Percentiles rank a stretch among this genome's conserved stretches.
Conservation (phyloP, 2,113 vertebrate genomes). For the Saguinus midas region DNA sequence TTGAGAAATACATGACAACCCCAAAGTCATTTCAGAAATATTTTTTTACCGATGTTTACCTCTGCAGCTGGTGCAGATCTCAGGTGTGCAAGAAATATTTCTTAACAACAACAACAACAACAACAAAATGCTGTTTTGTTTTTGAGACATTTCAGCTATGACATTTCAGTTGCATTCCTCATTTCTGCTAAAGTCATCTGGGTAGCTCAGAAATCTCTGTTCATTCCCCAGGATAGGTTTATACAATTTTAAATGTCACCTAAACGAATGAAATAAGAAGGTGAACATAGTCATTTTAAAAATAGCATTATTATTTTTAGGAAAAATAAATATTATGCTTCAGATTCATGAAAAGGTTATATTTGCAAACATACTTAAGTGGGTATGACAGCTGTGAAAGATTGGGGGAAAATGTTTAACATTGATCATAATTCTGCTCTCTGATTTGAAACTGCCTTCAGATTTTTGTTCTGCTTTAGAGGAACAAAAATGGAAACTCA, state of each 20-base stretch:
- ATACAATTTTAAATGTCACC: background rate
- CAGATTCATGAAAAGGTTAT: background rate
- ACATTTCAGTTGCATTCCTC: too few relatives aligned
- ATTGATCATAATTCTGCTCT: background rate
- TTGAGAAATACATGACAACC: background rate
- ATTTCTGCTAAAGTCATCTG: background rate
- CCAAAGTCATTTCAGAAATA: background rate
- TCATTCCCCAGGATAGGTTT: background rate
- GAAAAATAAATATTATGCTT: constrained; percentile 51
- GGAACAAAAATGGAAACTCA: background rate
- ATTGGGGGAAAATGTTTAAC: constrained; percentile 24
- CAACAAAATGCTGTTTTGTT: background rate
- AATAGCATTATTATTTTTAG: constrained; percentile 30
- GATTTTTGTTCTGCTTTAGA: constrained; percentile 37
- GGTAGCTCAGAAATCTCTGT: background rate
- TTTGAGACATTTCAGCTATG: background rate
- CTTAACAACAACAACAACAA: background rate
- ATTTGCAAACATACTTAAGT: background rate
- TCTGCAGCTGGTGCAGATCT: background rate
- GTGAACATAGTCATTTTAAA: background rate
- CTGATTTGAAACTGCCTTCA: constrained; percentile 32
- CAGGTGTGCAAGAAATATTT: constrained; percentile 15
- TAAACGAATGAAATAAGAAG: constrained; percentile 7
- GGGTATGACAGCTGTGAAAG: background rate
- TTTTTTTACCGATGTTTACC: background rate